These are phyloP conservation scores for Cynodonichthys magdalenae DNA, from an alignment of 2,797 vertebrate genomes.

Conservation along the genomic window DNA sequence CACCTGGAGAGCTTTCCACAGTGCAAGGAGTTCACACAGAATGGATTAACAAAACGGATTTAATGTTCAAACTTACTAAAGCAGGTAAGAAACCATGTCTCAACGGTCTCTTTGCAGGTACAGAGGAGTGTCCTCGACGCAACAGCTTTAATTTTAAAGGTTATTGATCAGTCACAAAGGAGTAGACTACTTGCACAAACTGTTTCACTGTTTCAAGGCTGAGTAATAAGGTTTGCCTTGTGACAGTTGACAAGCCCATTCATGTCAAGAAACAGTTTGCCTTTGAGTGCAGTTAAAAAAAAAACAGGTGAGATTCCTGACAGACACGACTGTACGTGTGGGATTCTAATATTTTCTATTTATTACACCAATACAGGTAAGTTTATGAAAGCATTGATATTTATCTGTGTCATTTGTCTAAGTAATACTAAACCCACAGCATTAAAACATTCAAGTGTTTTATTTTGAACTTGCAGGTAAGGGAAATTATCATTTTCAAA, in stretches of 20 bases:
- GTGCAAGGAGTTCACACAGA: constrained; percentile 27
- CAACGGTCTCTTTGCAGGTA: background rate
- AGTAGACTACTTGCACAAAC: constrained; percentile 3
- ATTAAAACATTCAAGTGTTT: background rate
- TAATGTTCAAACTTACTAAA: constrained; percentile 10
- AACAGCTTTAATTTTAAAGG: background rate
- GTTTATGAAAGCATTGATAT: constrained; percentile 14
- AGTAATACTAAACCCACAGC: background rate
- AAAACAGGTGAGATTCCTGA: constrained; percentile 59
- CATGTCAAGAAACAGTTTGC: constrained; percentile 65
- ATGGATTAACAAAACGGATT: constrained; percentile 13
- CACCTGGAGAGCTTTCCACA: constrained; percentile 55
- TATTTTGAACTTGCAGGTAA: background rate
- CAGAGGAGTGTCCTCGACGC: background rate
- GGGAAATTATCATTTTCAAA: constrained; percentile 22
- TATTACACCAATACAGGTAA: constrained; percentile 60
- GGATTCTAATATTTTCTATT: constrained; percentile 49
- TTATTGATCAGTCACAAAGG: background rate
- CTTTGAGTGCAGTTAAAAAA: constrained; percentile 51
- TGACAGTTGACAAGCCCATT: constrained; percentile 68
- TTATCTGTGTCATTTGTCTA: constrained; percentile 5
- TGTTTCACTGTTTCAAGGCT: constrained; percentile 33
- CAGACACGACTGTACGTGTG: constrained; percentile 52
- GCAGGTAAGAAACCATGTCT: constrained; percentile 41
- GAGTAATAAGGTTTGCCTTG: constrained; percentile 23